Evolutionary conservation across 92 coral and sea anemone genomes (phyloP).

Genomic region (Palythoa grandiflora): DNA sequence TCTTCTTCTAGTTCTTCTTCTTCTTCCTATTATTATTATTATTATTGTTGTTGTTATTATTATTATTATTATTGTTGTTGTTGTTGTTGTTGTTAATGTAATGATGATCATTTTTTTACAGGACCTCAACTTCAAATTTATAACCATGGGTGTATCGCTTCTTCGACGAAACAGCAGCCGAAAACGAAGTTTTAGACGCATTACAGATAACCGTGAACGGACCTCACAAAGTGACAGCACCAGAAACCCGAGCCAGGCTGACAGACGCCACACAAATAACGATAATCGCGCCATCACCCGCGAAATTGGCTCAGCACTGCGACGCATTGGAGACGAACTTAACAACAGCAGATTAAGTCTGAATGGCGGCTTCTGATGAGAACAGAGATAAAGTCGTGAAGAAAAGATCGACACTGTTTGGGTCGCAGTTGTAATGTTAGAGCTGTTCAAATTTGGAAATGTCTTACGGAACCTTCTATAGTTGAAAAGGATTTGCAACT

Average conservation of each 20-base stretch:
- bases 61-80: no score
- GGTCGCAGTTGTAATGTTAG: neutral
- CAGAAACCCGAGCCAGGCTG: slow-evolving; percentile 69
- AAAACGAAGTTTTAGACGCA: slow-evolving; percentile 87
- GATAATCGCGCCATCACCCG: slow-evolving; percentile 76
- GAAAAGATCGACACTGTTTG: neutral
- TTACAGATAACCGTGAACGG: slow-evolving; percentile 86
- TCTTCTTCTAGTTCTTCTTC: no score
- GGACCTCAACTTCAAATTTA: neutral
- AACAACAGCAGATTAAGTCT: slow-evolving; percentile 89
- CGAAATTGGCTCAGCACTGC: slow-evolving; percentile 90
- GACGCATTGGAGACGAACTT: slow-evolving; percentile 91
- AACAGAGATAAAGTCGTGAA: neutral
- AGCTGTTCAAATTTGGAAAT: no score
- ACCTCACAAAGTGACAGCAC: slow-evolving; percentile 64
- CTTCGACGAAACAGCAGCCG: slow-evolving; percentile 97
- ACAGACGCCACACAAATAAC: slow-evolving; percentile 61
- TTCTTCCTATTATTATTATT: no score
- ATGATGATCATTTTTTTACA: neutral
- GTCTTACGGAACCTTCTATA: neutral
- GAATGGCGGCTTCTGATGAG: slow-evolving; percentile 58
- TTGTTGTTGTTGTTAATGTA: no score
- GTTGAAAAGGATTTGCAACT: neutral
- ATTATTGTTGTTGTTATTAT: no score
- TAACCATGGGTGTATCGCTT: slow-evolving; percentile 87